These are phyloP conservation scores for Drosophila subsilvestris DNA, from an alignment of 2,888 invertebrate species.

Conservation along the genomic window DNA sequence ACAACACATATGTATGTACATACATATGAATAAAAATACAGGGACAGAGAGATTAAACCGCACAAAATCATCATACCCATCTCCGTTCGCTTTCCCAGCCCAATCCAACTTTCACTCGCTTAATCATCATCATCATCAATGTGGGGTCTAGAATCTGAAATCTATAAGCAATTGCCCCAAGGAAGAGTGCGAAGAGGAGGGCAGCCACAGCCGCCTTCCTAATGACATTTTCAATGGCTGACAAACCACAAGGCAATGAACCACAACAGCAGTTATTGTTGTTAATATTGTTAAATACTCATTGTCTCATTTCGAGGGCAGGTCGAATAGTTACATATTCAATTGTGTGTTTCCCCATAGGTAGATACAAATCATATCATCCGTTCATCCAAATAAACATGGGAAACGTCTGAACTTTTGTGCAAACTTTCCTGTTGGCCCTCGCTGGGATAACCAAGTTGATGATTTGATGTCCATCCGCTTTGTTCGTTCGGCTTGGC, in stretches of 20 bases:
- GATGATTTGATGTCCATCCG: conserved; percentile 16
- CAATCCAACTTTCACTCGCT: conserved; percentile 65
- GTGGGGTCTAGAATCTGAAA: conserved; percentile 37
- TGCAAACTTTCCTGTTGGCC: not conserved
- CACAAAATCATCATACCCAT: conserved; percentile 68
- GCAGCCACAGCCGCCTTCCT: conserved; percentile 18
- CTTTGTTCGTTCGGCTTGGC: conserved; percentile 43
- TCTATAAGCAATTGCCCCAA: conserved; percentile 30
- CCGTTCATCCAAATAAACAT: not conserved
- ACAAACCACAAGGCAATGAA: conserved; percentile 31
- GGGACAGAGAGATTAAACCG: conserved; percentile 50
- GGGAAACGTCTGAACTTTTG: not conserved
- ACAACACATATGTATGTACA: not conserved
- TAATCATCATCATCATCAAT: conserved; percentile 43
- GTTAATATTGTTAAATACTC: conserved; percentile 26
- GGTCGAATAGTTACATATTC: not conserved
- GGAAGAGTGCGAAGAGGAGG: conserved; percentile 4
- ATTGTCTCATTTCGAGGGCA: conserved; percentile 1
- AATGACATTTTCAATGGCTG: conserved; percentile 38
- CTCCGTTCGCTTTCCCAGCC: conserved; percentile 63
- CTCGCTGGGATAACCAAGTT: conserved; percentile 6
- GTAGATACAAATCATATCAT: no score
- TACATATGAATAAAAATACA: conserved; percentile 19
- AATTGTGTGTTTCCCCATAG: not conserved
- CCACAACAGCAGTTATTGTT: conserved; percentile 28